Evolutionary conservation across 2,888 invertebrate species (phyloP), one percentile per base, ranked within the genome.

Genomic region (Steinernema carpocapsae): DNA sequence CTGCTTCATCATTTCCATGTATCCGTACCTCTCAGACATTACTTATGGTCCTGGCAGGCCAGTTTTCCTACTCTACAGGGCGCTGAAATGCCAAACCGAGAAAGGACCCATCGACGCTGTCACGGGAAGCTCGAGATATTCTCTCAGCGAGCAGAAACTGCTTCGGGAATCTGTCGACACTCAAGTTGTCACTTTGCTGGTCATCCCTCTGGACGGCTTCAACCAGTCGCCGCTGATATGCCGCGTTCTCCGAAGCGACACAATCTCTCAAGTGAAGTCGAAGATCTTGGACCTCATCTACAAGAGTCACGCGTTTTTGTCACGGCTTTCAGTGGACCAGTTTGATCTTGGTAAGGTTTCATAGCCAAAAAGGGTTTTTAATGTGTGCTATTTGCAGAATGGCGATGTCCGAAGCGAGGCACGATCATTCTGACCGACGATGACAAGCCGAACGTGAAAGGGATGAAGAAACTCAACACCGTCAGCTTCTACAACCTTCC

Each of bases 201-300:
- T 97, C 78, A 92, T 96, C 52, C 83, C 83, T 1, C 51, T 79
- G 10, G 95, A 95, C 89, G 95, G 95, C 88, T 80, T 80, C 70
- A 91, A 94, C 76, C 94, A 95, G 88, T 96, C 97, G 88, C 95
- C 95, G 89, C 92, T 95, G 73, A 94, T 94, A 88, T 95, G 95
- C 88, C 94, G 94, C 90, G 96, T 97, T 37, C 91, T 97, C 85
- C 96, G 96, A 90, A 97, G 97, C 91, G 99, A 99, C 91, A 96
- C 96, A 74, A 94, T 99, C 89, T 94, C 94, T 79, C 99, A 99
- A 90, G 95, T 97, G 7, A 99, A 99, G 89, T 92, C 94, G 37
- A 99, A 99, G 91, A 95, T 97, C 83, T 91, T 99, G 82, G 97
- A 99, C 89, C 93, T 94, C 32, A 91, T 99, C 59, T 97, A 96